Evolutionary conservation across 2,113 vertebrate genomes (phyloP).

Genomic region (Zapornia atra): DNA sequence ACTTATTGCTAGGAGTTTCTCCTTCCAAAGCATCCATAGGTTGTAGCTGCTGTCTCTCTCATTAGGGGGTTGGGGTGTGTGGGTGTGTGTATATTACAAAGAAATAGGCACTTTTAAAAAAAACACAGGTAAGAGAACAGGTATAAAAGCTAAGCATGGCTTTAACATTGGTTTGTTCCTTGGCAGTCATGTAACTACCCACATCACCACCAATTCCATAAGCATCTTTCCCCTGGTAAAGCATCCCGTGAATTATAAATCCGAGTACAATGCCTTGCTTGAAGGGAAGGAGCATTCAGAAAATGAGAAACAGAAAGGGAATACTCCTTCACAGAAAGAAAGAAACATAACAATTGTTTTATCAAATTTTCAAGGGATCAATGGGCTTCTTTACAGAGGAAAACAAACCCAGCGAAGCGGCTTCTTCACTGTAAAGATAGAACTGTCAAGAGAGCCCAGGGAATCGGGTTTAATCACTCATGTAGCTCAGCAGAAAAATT

Average conservation of each 20-base stretch:
- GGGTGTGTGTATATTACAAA: background rate
- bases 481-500: background rate
- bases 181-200: background rate
- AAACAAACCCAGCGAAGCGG: rapidly evolving
- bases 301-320: background rate
- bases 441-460: background rate
- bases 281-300: background rate
- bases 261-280: background rate
- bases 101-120: background rate
- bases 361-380: background rate
- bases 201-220: background rate
- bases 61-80: background rate
- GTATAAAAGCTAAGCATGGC: background rate
- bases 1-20: background rate
- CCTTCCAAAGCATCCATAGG: background rate
- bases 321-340: background rate
- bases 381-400: background rate
- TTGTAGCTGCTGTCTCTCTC: background rate
- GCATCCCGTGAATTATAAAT: background rate
- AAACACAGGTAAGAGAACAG: background rate
- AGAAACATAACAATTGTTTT: background rate
- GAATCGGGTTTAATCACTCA: background rate
- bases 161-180: background rate
- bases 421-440: background rate
- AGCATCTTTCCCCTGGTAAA: background rate